Conservation (phyloP, 2,888 invertebrate species). For the Euplagia quadripunctaria region DNA sequence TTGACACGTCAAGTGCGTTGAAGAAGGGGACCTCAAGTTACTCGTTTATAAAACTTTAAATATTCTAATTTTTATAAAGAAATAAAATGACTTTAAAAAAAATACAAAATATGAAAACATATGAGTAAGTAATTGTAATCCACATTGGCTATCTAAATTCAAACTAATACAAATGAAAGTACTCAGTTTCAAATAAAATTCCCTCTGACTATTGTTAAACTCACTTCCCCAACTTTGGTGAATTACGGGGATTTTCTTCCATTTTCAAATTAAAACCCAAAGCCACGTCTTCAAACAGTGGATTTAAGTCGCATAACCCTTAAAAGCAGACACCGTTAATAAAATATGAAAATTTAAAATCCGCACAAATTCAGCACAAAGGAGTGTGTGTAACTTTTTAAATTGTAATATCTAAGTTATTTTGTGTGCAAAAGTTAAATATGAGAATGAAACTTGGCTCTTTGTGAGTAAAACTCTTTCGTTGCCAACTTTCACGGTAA, state of each 20-base stretch:
- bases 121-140: too few species aligned
- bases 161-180: not conserved
- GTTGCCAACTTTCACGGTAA: conserved; percentile 44
- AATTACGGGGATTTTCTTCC: not conserved
- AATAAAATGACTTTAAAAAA: too few species aligned
- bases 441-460: conserved; percentile 48
- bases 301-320: conserved; percentile 14
- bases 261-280: conserved; percentile 7
- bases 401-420: conserved; percentile 42
- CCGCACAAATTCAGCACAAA: conserved; percentile 20
- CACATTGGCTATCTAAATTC: not conserved
- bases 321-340: conserved; percentile 16
- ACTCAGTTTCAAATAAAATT: not conserved
- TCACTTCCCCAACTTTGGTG: too few species aligned
- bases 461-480: conserved; percentile 32
- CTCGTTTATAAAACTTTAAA: too few species aligned
- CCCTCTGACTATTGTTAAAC: too few species aligned
- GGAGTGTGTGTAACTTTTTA: conserved; percentile 27
- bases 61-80: too few species aligned
- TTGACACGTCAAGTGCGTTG: too few species aligned
- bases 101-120: too few species aligned
- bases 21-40: too few species aligned
- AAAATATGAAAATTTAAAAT: conserved; percentile 14
- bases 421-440: conserved; percentile 45
- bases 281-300: conserved; percentile 17